Evolutionary conservation across 2,113 vertebrate species (phyloP), one percentile per base, ranked within the genome.

Genomic region (Tachysurus vachellii): DNA sequence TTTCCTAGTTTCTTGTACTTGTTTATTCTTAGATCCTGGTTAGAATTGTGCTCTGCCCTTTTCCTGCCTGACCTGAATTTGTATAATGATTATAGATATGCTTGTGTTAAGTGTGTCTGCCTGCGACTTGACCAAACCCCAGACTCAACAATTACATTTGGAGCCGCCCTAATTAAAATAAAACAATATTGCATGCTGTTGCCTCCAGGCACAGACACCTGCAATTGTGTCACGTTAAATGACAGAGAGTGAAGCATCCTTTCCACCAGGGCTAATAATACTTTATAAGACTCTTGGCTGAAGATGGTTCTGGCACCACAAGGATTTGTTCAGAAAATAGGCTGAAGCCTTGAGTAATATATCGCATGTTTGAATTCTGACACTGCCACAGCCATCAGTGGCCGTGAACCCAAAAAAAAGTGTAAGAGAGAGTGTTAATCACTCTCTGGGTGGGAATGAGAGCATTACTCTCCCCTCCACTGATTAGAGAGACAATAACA

Each of bases 11-110:
- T 44, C 10, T 42, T 54, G n/a, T 12, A 61, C 79, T 21, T 2
- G 10, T 61, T 81, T 81, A 81, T 81, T 81, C 56, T 81, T 81
- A 61, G 79, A 81, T 81, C 11, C 79, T 61, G 79, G 28, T 81
- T 81, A 59, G 59, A 81, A 81, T 81, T 1, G 19, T 61, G 56
- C 79, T 81, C 31, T 61, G 31, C 59, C 31, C 79, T 61, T 81
- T 81, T 81, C 56, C 31, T 81, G 57, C 56, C 54, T 81, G 53
- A 81, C 79, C 56, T 81, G 56, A 81, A 81, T 81, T 61, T 42
- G 57, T 56, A 81, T 36, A 79, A 54, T 79, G 75, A 54, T 79
- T 81, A 81, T 81, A 19, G 56, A 81, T 81, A 81, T 42, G 11
- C 56, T 42, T 23, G 56, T 10, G 28, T 23, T 81, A 59, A 42